Evolutionary conservation across 1,140 invertebrate genomes (phyloP).

Genomic region (Drosophila pachea): DNA sequence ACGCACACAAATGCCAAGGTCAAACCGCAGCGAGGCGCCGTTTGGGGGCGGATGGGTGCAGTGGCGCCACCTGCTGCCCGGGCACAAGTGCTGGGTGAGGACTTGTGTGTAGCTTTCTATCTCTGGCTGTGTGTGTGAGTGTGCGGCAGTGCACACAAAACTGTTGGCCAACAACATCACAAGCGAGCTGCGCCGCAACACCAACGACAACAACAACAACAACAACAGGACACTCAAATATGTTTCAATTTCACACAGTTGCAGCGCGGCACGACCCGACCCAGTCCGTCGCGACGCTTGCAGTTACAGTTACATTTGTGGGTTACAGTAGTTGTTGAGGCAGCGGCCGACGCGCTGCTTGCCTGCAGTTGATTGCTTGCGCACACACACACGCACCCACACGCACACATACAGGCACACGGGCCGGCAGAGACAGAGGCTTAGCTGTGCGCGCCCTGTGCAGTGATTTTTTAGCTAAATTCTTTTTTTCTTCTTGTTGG

Average conservation of each 20-base stretch:
- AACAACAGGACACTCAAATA: slow-evolving; percentile 33
- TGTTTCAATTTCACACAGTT: slow-evolving; percentile 54
- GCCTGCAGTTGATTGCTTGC: slow-evolving; percentile 46
- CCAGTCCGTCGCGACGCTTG: slow-evolving; percentile 12
- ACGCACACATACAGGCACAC: neutral
- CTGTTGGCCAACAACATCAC: slow-evolving; percentile 17
- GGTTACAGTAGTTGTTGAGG: slow-evolving; percentile 25
- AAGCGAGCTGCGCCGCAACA: neutral
- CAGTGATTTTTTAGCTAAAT: slow-evolving; percentile 29
- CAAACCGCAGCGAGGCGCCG: slow-evolving; percentile 33
- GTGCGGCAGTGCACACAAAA: neutral
- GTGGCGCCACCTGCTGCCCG: neutral
- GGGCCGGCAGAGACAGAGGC: neutral
- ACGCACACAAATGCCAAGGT: slow-evolving; percentile 63
- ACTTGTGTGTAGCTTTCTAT: slow-evolving; percentile 3
- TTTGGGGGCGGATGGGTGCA: neutral
- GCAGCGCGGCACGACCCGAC: slow-evolving; percentile 13
- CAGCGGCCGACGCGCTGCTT: slow-evolving; percentile 8
- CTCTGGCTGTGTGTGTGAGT: slow-evolving; percentile 26
- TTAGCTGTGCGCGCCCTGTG: neutral
- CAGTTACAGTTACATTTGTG: slow-evolving; percentile 40
- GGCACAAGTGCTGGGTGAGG: slow-evolving; percentile 18
- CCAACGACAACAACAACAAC: neutral
- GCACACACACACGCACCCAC: slow-evolving; percentile 27
- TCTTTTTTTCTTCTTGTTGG: slow-evolving; percentile 17